Evolutionary conservation across 2,113 vertebrate species (phyloP).

Genomic region (Cathartes aura): DNA sequence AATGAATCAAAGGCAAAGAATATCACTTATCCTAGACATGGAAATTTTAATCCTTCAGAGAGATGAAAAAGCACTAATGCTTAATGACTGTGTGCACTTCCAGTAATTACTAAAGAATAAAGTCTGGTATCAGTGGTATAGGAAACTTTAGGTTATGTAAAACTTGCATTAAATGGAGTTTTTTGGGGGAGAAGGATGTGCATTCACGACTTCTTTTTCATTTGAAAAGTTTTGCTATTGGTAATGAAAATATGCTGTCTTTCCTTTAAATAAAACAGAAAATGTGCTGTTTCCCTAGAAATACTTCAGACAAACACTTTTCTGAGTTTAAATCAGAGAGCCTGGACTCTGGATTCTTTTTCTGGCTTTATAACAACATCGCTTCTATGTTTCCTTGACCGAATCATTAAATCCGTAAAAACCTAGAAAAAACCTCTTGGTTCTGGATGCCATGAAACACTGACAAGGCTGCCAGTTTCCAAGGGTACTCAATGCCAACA

Average conservation of each 20-base stretch:
- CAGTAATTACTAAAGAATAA: conserved; percentile 68
- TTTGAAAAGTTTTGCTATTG: not conserved
- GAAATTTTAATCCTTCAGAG: conserved; percentile 21
- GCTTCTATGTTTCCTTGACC: not conserved
- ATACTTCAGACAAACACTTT: not conserved
- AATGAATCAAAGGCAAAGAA: conserved; percentile 55
- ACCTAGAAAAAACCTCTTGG: not conserved
- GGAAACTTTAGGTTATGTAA: not conserved
- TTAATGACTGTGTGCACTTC: conserved; percentile 55
- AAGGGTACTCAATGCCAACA: not conserved
- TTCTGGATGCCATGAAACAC: not conserved
- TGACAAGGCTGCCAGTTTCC: not conserved
- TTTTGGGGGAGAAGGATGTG: not conserved
- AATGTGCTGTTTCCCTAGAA: not conserved
- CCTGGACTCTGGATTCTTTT: not conserved
- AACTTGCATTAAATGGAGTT: not conserved
- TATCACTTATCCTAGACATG: not conserved
- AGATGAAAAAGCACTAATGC: conserved; percentile 18
- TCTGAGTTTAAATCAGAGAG: not conserved
- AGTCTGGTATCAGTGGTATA: conserved; percentile 23
- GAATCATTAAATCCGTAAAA: not conserved
- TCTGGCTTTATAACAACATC: not conserved
- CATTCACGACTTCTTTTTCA: not conserved
- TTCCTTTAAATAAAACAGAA: not conserved
- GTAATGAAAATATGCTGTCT: not conserved